Percentiles rank a stretch among this genome's conserved stretches.
Conservation (phyloP, 2,888 invertebrate species). For the Watsonalla cultraria region DNA sequence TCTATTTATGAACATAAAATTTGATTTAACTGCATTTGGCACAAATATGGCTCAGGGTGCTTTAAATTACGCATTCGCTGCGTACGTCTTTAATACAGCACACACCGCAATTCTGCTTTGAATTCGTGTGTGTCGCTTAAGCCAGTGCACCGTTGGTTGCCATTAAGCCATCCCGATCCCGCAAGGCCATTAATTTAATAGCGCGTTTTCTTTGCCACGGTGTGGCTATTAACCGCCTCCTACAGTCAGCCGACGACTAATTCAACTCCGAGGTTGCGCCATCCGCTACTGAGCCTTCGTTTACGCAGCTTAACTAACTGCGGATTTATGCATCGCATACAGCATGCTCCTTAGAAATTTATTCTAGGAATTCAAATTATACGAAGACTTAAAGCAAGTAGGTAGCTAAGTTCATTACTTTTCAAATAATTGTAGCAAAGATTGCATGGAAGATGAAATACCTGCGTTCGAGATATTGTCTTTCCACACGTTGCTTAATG, state of each 20-base stretch:
- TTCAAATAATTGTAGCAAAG: neutral
- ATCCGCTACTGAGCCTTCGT: constrained; percentile 17
- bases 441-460: too few species aligned
- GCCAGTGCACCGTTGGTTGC: constrained; percentile 16
- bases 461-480: too few species aligned
- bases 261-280: constrained; percentile 34
- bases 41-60: too few species aligned
- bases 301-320: constrained; percentile 46
- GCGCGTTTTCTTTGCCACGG: constrained; percentile 56
- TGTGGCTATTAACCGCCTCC: constrained; percentile 45
- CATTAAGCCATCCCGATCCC: constrained; percentile 37
- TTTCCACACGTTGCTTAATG: too few species aligned
- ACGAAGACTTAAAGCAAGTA: too few species aligned
- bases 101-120: too few species aligned
- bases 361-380: neutral
- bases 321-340: constrained; percentile 41
- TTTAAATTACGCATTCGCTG: too few species aligned
- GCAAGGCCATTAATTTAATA: constrained; percentile 62
- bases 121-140: constrained; percentile 5
- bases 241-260: constrained; percentile 44
- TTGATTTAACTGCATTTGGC: too few species aligned
- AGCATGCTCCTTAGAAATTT: constrained; percentile 21
- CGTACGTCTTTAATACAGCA: too few species aligned
- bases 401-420: neutral
- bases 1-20: too few species aligned